These are phyloP conservation scores for Dendrocincla fuliginosa DNA, from an alignment of 2,797 vertebrate species.

Conservation along the genomic window DNA sequence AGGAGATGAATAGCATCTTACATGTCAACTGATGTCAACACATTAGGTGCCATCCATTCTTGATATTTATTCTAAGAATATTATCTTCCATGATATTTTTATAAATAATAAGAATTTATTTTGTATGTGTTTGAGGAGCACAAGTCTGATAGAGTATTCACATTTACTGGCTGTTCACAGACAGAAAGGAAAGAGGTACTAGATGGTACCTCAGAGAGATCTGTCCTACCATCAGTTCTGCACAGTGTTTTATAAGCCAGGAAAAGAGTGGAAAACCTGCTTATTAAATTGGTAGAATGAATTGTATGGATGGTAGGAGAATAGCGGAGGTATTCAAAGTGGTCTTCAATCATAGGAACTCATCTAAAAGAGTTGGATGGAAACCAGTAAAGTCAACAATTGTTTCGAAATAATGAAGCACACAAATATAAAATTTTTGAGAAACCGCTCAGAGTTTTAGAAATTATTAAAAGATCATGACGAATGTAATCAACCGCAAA, in stretches of 20 bases:
- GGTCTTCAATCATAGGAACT: not conserved
- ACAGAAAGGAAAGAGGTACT: not conserved
- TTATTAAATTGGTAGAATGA: not conserved
- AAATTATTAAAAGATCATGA: not conserved
- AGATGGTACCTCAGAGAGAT: not conserved
- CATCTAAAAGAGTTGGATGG: not conserved
- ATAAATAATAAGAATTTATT: not conserved
- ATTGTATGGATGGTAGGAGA: not conserved
- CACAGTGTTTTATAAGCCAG: not conserved
- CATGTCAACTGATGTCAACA: not conserved
- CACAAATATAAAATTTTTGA: not conserved
- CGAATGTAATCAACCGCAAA: not conserved
- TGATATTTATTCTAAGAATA: not conserved
- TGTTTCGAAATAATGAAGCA: not conserved
- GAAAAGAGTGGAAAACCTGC: not conserved
- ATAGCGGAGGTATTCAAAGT: not conserved
- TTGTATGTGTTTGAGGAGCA: not conserved
- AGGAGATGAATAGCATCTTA: not conserved
- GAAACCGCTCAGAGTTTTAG: not conserved
- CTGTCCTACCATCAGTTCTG: not conserved
- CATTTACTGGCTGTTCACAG: rapidly evolving
- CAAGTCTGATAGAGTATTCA: not conserved
- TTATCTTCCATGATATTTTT: not conserved
- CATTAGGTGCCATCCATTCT: not conserved
- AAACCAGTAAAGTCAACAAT: not conserved